Evolutionary conservation across 2,113 vertebrate genomes (phyloP), one percentile per base, ranked within the genome.

Genomic region (Gymnarchus niloticus): DNA sequence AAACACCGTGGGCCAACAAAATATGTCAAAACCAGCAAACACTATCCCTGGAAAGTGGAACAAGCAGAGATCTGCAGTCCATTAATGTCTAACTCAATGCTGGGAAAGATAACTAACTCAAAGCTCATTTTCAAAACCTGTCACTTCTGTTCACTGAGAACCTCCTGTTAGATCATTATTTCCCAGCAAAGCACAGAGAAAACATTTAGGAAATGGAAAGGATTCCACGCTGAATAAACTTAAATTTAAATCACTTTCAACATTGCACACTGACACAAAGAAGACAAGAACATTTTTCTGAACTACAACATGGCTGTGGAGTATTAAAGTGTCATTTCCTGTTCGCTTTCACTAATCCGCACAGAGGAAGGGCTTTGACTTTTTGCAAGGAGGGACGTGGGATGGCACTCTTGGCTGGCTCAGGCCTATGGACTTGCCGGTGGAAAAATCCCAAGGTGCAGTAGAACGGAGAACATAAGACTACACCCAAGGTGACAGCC

Each of bases 381-480:
- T 28, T 14, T 12, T 65, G 59, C 59, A 14, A 28, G 25, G 59
- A 14, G 25, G 9, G 59, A 3, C n/a, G 28, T 5, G 9, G 1
- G 4, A 41, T 17, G 65, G 65, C 41, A 33, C 12, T 33, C 65
- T 41, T 37, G 33, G 65, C 33, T 73, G 65, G 65, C 14, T 73
- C 65, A 17, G 65, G 5, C 65, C 65, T 73, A 28, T 41, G 65
- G 33, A 33, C 65, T 41, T 28, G 12, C 65, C 14, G 14, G 14
- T 73, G 65, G 65, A 73, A 73, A n/a, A 73, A 73, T 73, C 65
- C 33, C 65, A 73, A 73, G 33, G 33, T 73, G 65, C 65, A 19
- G 12, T 73, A 73, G 33, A 33, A 19, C 3, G 41, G 33, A 73
- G 65, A 73, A 73, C 65, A 73, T 17, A 73, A 19, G 28, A 73